These are phyloP conservation scores for Ploceus nigricollis DNA, from an alignment of 2,113 vertebrate genomes.

Conservation along the genomic window DNA sequence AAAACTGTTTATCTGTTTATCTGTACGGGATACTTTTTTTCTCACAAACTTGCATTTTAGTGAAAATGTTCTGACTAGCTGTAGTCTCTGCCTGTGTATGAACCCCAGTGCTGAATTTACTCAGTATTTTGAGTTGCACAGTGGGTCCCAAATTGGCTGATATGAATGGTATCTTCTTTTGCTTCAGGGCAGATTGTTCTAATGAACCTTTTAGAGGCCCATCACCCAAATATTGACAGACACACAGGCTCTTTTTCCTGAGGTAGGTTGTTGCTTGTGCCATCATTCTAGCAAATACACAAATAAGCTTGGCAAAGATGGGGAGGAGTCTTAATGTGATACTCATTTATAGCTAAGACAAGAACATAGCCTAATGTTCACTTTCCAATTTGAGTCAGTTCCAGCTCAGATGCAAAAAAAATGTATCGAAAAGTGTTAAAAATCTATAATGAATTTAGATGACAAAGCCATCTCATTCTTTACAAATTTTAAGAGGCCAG, in stretches of 20 bases:
- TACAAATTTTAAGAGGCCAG: neutral
- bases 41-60: neutral
- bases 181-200: conserved; percentile 2
- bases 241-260: conserved; percentile 11
- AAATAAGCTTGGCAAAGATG: neutral
- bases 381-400: neutral
- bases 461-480: neutral
- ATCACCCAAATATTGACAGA: conserved; percentile 18
- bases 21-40: neutral
- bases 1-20: neutral
- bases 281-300: neutral
- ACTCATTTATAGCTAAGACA: neutral
- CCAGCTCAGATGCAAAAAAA: neutral
- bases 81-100: neutral
- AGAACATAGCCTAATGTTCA: neutral
- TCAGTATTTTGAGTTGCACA: neutral
- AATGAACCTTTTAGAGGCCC: conserved; percentile 20
- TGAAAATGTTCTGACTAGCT: neutral
- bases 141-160: neutral
- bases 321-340: neutral
- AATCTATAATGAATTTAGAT: neutral
- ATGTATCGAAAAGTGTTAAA: neutral
- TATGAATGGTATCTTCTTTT: neutral
- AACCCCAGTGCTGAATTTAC: neutral
- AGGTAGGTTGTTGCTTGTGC: neutral